These are phyloP conservation scores for Myripristis jacobus DNA, from an alignment of 2,797 vertebrate genomes.

Conservation along the genomic window DNA sequence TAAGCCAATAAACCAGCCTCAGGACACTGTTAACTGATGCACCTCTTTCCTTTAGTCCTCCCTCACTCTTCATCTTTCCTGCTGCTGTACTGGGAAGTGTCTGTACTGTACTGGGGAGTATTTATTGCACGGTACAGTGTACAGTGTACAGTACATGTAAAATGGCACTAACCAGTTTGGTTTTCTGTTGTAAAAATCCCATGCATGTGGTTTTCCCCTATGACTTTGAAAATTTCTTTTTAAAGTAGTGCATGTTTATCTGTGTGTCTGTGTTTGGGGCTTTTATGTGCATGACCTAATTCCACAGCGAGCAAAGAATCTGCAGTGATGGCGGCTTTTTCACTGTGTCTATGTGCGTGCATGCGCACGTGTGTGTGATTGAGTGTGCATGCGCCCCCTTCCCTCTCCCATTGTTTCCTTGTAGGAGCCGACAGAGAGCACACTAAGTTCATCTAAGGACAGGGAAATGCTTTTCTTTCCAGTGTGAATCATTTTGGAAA, in stretches of 20 bases:
- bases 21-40: slow-evolving; percentile 69
- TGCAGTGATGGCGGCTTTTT: slow-evolving; percentile 62
- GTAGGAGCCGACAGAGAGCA: slow-evolving; percentile 80
- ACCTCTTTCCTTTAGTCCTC: slow-evolving; percentile 58
- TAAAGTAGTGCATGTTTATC: slow-evolving; percentile 60
- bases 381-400: slow-evolving; percentile 38
- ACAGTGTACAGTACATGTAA: slow-evolving; percentile 29
- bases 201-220: slow-evolving; percentile 38
- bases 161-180: slow-evolving; percentile 32
- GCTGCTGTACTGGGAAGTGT: slow-evolving; percentile 27
- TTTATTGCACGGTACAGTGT: slow-evolving; percentile 18
- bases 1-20: slow-evolving; percentile 61
- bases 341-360: slow-evolving; percentile 50
- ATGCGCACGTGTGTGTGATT: slow-evolving; percentile 35
- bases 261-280: slow-evolving; percentile 65
- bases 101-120: slow-evolving; percentile 14
- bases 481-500: slow-evolving; percentile 89
- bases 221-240: slow-evolving; percentile 60
- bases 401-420: slow-evolving; percentile 76
- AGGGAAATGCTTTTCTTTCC: slow-evolving; percentile 88
- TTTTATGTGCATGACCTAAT: slow-evolving; percentile 77
- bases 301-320: slow-evolving; percentile 73
- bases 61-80: slow-evolving; percentile 49
- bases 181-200: slow-evolving; percentile 39
- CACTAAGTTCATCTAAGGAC: slow-evolving; percentile 91